Base-by-base conservation (phyloP, 92 coral and sea anemone genomes). In the Desmophyllum pertusum region DNA sequence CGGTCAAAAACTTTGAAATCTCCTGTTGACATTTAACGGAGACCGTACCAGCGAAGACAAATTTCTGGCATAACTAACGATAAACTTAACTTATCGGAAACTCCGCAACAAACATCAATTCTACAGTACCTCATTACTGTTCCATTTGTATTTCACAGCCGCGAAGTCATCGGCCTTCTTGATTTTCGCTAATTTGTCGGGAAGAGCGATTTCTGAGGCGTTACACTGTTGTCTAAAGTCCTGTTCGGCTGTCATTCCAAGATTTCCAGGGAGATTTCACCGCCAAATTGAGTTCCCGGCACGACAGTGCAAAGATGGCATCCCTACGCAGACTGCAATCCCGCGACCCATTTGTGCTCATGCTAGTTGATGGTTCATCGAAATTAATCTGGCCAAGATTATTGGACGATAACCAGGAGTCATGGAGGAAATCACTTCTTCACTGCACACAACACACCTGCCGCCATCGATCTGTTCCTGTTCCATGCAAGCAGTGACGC, bases 121-220 rank as follows among this genome's bases (percentile, higher is more conserved):
- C 52, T 31, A 42, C 79, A 83, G 67, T 81, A 94, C 98, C 98
- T 94, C 98, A 76, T 90, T 94, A 52, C 90, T 84, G 90, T 94
- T 94, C 98, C 98, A 94, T 73, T 89, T 87, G 52, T 91, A 91
- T 79, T 94, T 94, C 80, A 85, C 76, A 50, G 92, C 84, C 70
- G 98, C 87, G 68, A 94, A 87, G 76, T 87, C 82, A 75, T 92
- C 94, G 35, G 98, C 98, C 66, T 90, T 92, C 87, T 92, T 94
- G 86, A 94, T 94, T 80, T 85, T 84, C 65, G 93, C 84, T 89
- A 94, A 83, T 83, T 94, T 92, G 73, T 85, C 98, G 14, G 98
- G 98, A 62, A 94, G 83, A 75, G 90, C 91, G 77, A 94, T 85
- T 68, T 90, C 91, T 43, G 90, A 57, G 73, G 84, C 73, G 33